Conservation (phyloP, 2,888 invertebrate species). For the Cataglyphis albicans region DNA sequence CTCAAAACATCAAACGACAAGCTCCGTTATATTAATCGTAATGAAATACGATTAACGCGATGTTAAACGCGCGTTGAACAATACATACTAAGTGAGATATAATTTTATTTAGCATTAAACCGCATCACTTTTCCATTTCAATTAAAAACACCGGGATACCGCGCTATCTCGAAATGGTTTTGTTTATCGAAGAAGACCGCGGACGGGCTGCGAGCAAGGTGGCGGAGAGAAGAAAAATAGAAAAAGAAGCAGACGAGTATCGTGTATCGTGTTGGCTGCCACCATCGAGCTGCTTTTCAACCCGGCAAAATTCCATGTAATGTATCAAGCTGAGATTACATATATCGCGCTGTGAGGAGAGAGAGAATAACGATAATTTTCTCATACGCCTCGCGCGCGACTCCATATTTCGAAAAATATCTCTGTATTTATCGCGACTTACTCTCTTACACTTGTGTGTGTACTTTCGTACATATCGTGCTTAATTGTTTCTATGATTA, state of each 20-base stretch:
- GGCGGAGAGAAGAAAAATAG: constrained; percentile 24
- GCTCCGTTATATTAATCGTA: neutral
- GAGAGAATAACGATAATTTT: constrained; percentile 52
- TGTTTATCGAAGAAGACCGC: constrained; percentile 45
- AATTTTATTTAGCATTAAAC: constrained; percentile 17
- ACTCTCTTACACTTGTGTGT: neutral
- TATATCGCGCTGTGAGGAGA: constrained; percentile 57
- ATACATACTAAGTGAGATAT: neutral
- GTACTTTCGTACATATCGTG: no score
- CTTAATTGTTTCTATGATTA: neutral
- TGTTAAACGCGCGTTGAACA: neutral
- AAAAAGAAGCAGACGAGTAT: constrained; percentile 36
- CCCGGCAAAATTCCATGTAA: constrained; percentile 50
- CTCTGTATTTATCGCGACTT: constrained; percentile 27
- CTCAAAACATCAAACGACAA: neutral
- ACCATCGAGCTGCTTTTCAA: constrained; percentile 60
- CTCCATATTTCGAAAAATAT: neutral
- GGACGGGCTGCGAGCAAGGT: constrained; percentile 37
- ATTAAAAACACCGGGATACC: constrained; percentile 38
- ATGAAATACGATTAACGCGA: neutral
- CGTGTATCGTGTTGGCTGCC: constrained; percentile 53
- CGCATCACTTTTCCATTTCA: constrained; percentile 30
- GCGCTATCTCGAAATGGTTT: constrained; percentile 40
- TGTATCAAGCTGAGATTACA: constrained; percentile 62
- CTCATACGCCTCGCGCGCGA: constrained; percentile 1